Evolutionary conservation across 2,797 vertebrate species (phyloP), one percentile per base, ranked within the genome.

Genomic region (Craterocephalus amniculus): DNA sequence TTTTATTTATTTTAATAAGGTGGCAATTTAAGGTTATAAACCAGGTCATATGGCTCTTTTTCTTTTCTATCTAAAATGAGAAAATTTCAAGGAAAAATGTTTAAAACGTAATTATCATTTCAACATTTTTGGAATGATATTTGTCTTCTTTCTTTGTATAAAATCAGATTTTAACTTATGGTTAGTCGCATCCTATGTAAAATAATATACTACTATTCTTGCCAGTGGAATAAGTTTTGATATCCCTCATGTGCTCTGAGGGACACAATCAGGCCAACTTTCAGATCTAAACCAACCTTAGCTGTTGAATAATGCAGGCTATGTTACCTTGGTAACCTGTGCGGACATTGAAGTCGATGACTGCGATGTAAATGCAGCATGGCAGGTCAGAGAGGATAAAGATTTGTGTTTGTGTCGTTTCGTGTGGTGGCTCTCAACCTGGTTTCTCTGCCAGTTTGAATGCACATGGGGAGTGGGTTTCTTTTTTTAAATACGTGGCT

Each of bases 221-320:
- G 63, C 67, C 67, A 45, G 38, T 26, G 29, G 2, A 60, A 45
- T 55, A 32, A 65, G 58, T 78, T 64, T 88, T 80, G 27, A 72
- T 84, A 76, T 76, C 58, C 68, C 63, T 78, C 62, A 76, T 81
- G 70, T 74, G 74, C 80, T 85, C 67, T 29, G 71, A 87, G 79
- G 81, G 78, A 88, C 78, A 80, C 78, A 77, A 80, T 72, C 72
- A 85, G 81, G 67, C 64, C 45, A 24, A 64, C 62, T 76, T 86
- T 86, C 81, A 89, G 64, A 83, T 84, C 84, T 78, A 83, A 90
- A 88, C 83, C 76, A 71, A 76, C 79, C 80, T 77, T 58, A 69
- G 68, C 79, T 83, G 70, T 83, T 91, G 86, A 92, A 93, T 93
- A 89, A 91, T 93, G 88, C 81, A 92, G 80, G 61, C 60, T 78